Base-by-base conservation (phyloP, 2,113 vertebrate genomes). In the Oostethus manadensis region DNA sequence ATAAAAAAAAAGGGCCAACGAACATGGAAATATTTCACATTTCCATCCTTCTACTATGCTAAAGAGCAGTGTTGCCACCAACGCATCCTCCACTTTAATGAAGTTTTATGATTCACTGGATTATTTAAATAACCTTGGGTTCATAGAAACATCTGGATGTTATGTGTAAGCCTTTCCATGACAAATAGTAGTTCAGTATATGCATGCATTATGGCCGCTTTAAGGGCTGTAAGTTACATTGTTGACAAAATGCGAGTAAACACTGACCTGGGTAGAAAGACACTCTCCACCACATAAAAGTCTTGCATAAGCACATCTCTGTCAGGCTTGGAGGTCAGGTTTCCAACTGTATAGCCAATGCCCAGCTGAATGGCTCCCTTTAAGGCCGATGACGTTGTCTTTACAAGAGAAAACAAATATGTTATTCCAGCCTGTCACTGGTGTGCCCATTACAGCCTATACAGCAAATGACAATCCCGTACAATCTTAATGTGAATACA, bases 291-390 rank as follows among this genome's bases (percentile, higher is more conserved):
- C 71, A 98, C 94, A 40, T 99, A 99, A 83, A 99, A 99, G 71
- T 99, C 96, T 87, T 99, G 96, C 96, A 99, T 99, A 80, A 99
- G 95, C 66, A 99, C 95, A 78, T 99, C 96, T 89, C 96, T 90
- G 84, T 97, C 96, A 0, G 96, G 93, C 80, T 97, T 99, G 69
- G 96, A 98, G 47, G 94, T 96, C 76, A 99, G 93, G 73, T 95
- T 98, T 43, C 96, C 96, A 71, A 99, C 96, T 0, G 95, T 95
- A 73, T 99, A 97, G 76, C 94, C 94, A 78, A 99, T 99, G 68
- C 96, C 96, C 69, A 99, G 84, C 84, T 99, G 96, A 84, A 99
- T 99, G 79, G 95, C 90, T 66, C 94, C 96, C 89, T 95, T 98
- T 85, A 99, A 91, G 69, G 94, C 94, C 0, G 96, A 96, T 33